Evolutionary conservation across 2,888 invertebrate species (phyloP), one percentile per base, ranked within the genome.

Genomic region (Pemphredon lugubris): DNA sequence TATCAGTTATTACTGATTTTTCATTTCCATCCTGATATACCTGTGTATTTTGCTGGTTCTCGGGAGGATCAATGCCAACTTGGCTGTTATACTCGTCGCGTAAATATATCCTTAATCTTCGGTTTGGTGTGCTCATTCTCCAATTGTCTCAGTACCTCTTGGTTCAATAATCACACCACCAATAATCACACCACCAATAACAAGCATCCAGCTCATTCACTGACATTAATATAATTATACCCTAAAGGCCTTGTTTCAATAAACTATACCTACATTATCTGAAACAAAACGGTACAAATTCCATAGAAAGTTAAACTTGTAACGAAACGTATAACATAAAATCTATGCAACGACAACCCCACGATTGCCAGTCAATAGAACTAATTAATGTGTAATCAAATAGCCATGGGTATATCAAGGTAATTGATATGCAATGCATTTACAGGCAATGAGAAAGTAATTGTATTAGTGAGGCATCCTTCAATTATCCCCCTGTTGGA

Each of bases 51-150:
- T 89, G 89, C 71, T 89, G 89, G 79, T 82, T 88, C 74, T 92
- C 93, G 75, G 92, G 91, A 85, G 92, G 92, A 85, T 93, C 92
- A 84, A 92, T 91, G 78, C 91, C 90, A 77, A 92, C 90, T 90
- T 93, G 92, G 88, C 92, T 65, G 92, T 92, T 87, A 92, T 92
- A 88, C n/a, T n/a, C n/a, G n/a, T n/a, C n/a, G n/a, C n/a, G n/a
- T n/a, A n/a, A n/a, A n/a, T n/a, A n/a, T n/a, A n/a, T n/a, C n/a
- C n/a, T n/a, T n/a, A n/a, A 93, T 93, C 87, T 93, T 93, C 93
- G 93, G 93, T 88, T n/a, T 89, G 91, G 89, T 77, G 71, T 77
- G 78, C 73, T 84, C 68, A 82, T 74, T 76, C 83, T 77, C 80
- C 79, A 81, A 81, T 73, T 75, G 75, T 79, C 79, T 81, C 75